phyloP scores from a whole-genome alignment of 2,797 vertebrate genomes.

The Lithobates pipiens region DNA sequence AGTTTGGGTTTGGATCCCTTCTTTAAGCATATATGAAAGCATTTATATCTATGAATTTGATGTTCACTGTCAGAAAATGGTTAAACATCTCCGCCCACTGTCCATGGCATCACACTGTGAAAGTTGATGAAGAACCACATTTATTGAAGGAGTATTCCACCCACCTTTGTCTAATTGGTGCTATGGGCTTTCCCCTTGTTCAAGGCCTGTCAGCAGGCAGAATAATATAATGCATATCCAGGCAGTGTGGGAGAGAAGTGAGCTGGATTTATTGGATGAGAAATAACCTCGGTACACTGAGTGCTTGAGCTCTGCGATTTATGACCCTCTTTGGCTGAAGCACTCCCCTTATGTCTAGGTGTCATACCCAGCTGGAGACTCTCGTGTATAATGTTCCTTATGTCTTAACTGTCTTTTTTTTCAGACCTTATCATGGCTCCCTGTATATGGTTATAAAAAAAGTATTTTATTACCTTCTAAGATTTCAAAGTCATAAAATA shows the following conservation, averaged over 20 bases:
- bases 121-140: conserved; percentile 11
- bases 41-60: neutral
- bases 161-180: conserved; percentile 13
- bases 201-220: conserved; percentile 23
- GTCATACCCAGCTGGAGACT: conserved; percentile 39
- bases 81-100: conserved; percentile 12
- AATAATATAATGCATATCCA: conserved; percentile 25
- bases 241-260: conserved; percentile 44
- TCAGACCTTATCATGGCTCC: neutral
- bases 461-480: neutral
- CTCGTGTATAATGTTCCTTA: conserved; percentile 16
- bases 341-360: conserved; percentile 47
- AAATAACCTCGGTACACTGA: conserved; percentile 30
- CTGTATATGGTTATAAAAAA: neutral
- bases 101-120: conserved; percentile 11
- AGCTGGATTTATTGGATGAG: conserved; percentile 46
- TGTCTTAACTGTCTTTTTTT: neutral
- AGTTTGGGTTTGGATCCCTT: neutral
- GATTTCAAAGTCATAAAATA: neutral
- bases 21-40: neutral
- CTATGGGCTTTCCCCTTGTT: neutral
- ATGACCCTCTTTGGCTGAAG: conserved; percentile 12
- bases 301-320: conserved; percentile 45
- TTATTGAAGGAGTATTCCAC: conserved; percentile 1
- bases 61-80: neutral